Conservation (phyloP, 2,797 vertebrate genomes). For the Phrynocephalus guinanensis region DNA sequence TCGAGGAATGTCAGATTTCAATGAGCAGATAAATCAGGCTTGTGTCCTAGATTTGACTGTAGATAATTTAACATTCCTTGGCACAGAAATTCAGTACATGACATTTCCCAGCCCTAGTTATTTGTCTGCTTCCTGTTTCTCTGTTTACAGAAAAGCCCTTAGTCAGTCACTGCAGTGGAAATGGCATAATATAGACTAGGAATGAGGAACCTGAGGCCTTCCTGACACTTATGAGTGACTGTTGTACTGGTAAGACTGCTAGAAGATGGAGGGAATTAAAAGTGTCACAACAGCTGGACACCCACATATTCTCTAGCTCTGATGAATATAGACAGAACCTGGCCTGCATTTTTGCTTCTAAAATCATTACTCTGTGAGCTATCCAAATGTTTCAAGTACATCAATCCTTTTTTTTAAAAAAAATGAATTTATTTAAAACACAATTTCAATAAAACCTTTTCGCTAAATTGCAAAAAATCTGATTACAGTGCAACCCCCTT, state of each 20-base stretch:
- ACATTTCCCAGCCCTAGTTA: not conserved
- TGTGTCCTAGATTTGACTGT: not conserved
- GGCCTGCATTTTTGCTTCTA: no score
- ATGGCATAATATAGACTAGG: not conserved
- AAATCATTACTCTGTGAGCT: no score
- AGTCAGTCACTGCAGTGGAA: not conserved
- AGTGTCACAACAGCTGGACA: not conserved
- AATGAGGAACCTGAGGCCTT: not conserved
- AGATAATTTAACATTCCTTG: not conserved
- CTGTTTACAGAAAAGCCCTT: not conserved
- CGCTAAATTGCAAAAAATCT: no score
- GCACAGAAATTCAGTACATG: not conserved
- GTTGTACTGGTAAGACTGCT: not conserved
- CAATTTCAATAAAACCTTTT: no score
- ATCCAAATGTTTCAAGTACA: no score
- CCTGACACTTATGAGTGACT: not conserved
- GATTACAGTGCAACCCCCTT: no score
- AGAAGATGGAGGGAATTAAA: not conserved
- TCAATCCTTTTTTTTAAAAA: no score
- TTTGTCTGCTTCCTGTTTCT: not conserved
- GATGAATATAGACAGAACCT: not conserved
- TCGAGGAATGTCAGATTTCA: not conserved
- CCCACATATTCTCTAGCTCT: not conserved
- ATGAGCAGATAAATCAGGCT: not conserved
- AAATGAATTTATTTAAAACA: no score